Evolutionary conservation across 2,888 invertebrate species (phyloP), one percentile per base, ranked within the genome.

Genomic region (Eilema depressum): DNA sequence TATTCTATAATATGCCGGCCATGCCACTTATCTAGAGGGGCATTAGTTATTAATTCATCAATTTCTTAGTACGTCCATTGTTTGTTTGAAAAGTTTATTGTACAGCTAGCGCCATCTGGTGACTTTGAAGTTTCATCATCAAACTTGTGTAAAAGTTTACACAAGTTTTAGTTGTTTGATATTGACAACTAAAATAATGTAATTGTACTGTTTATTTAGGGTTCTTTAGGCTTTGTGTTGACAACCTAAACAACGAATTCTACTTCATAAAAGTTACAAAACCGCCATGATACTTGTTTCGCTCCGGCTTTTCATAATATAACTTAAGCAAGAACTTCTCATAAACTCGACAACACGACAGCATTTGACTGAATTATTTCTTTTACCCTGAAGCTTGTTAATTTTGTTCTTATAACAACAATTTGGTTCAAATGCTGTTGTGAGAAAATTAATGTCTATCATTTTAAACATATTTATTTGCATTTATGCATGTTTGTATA

Each of bases 301-400:
- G 28, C 26, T 63, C 11, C 14, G 33, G 33, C 28, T 67, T 69
- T 66, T 63, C 30, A 25, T 66, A 63, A 63, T 61, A 75, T 64
- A 79, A 79, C 70, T 80, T 82, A 68, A 59, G 65, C 47, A 80
- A 73, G 76, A 70, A 70, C 70, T 76, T 66, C 12, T 66, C 20
- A 63, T 74, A 2, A 71, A 62, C 10, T 20, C n/a, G 63, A 68
- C 33, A 47, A 68, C 41, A 47, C 5, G 14, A 53, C 20, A 68
- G 71, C 68, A 63, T 59, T 64, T 64, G 25, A 33, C 25, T 33
- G 25, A 11, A 53, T 68, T 30, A 33, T 59, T 14, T 10, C 1
- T 20, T 17, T 33, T 1, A 33, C 59, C 26, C 26, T 17, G 12
- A 20, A 33, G 8, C 25, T 47, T 26, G 7, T 47, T 28, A 14